Conservation (phyloP, 2,797 vertebrate genomes). For the Brachyrhaphis roseni region DNA sequence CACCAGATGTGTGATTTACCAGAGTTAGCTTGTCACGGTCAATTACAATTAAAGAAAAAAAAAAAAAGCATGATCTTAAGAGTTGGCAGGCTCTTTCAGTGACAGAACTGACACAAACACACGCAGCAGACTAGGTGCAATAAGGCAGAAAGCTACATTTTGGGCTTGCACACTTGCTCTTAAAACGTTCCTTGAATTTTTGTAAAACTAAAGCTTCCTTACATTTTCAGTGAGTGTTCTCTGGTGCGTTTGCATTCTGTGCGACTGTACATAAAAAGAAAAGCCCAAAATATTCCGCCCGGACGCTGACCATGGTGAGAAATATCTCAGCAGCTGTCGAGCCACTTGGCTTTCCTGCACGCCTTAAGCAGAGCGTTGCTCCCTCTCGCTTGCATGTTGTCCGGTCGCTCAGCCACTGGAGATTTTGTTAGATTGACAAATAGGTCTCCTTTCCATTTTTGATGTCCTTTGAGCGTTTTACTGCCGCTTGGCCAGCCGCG, state of each 20-base stretch:
- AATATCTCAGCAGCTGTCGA: constrained; percentile 23
- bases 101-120: not conserved
- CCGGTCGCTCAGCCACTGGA: constrained; percentile 53
- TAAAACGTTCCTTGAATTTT: not conserved
- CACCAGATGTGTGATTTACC: not conserved
- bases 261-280: constrained; percentile 19
- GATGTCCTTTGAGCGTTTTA: constrained; percentile 78
- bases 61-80: not conserved
- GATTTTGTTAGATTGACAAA: constrained; percentile 69
- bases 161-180: not conserved
- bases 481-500: constrained; percentile 76
- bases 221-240: constrained; percentile 23
- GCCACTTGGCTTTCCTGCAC: constrained; percentile 48
- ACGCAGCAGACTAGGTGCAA: not conserved
- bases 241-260: constrained; percentile 12
- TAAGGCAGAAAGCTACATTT: not conserved
- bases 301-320: constrained; percentile 13
- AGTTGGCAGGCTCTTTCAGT: not conserved
- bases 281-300: constrained; percentile 27
- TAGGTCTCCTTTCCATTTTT: constrained; percentile 68
- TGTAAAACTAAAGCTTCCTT: constrained; percentile 40
- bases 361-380: constrained; percentile 22
- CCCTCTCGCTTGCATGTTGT: constrained; percentile 42
- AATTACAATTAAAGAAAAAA: not conserved
- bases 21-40: not conserved